Conservation (phyloP, 2,797 vertebrate species). For the Amphiprion clarkii region DNA sequence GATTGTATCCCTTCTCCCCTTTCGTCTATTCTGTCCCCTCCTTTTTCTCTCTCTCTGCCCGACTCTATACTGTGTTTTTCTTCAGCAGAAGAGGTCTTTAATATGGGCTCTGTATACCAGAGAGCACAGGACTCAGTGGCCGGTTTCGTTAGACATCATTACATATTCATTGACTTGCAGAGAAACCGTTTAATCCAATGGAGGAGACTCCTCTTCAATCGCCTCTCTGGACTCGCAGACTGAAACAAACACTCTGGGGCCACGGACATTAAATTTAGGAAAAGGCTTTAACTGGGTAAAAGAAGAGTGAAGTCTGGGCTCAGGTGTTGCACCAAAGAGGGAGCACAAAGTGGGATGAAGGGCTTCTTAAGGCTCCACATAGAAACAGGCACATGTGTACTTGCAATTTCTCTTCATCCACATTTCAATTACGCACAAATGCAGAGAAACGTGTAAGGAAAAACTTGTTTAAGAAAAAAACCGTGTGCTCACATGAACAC, state of each 20-base stretch:
- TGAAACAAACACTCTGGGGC: constrained; percentile 45
- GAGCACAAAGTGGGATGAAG: neutral
- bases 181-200: constrained; percentile 82
- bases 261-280: constrained; percentile 45
- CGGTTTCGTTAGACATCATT: constrained; percentile 79
- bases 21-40: constrained; percentile 30
- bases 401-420: neutral
- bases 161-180: constrained; percentile 85
- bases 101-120: constrained; percentile 46
- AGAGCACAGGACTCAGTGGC: constrained; percentile 47
- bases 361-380: neutral
- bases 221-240: constrained; percentile 52
- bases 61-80: constrained; percentile 55
- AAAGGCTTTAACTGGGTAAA: constrained; percentile 3
- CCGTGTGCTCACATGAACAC: neutral
- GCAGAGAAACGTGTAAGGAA: neutral
- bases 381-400: constrained; percentile 4
- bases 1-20: constrained; percentile 71
- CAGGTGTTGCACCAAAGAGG: constrained; percentile 57
- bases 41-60: constrained; percentile 21
- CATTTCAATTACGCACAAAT: neutral
- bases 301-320: constrained; percentile 28
- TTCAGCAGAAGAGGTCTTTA: constrained; percentile 59
- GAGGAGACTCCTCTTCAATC: constrained; percentile 78
- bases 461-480: neutral